A percentile compares a stretch with the other conserved stretches of the same genome.
Evolutionary conservation across 92 coral and sea anemone genomes (phyloP).

Genomic region (Zoanthus gigantus): DNA sequence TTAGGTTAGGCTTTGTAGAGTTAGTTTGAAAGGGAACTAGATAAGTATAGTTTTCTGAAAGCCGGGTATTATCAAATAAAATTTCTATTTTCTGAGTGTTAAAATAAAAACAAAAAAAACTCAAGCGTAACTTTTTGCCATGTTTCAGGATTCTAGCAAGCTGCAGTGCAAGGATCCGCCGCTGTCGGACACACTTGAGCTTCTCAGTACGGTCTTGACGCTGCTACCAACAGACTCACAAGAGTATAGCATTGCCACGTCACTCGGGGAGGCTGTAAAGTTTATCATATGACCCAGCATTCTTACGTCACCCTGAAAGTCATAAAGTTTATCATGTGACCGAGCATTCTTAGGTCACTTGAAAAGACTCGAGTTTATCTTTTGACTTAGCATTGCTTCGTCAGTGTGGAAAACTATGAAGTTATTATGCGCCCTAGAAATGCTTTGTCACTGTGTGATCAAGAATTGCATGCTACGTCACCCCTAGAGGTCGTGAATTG

Average conservation of each 20-base stretch:
- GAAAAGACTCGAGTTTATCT: not conserved
- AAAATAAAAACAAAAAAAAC: no score
- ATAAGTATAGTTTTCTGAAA: not conserved
- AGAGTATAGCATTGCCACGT: slow-evolving; percentile 79
- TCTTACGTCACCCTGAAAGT: slow-evolving; percentile 71
- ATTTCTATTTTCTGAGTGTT: no score
- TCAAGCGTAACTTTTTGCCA: not conserved
- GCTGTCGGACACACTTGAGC: slow-evolving; percentile 75
- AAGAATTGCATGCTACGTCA: slow-evolving; percentile 57
- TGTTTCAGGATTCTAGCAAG: slow-evolving; percentile 78
- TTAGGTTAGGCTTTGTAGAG: no score
- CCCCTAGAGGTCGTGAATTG: slow-evolving; percentile 73
- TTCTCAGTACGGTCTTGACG: slow-evolving; percentile 71
- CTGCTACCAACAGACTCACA: slow-evolving; percentile 71
- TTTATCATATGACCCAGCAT: slow-evolving; percentile 29
- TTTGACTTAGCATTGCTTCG: slow-evolving; percentile 30
- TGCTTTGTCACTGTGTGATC: slow-evolving; percentile 51
- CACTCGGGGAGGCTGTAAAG: slow-evolving; percentile 78
- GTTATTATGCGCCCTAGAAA: slow-evolving; percentile 64
- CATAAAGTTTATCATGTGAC: slow-evolving; percentile 62
- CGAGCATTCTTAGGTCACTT: no score
- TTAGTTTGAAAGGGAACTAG: no score
- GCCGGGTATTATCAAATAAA: no score
- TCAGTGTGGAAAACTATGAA: slow-evolving; percentile 67
- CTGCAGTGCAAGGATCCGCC: slow-evolving; percentile 72